Base-by-base conservation (phyloP, 2,888 invertebrate genomes). In the Tromatobia lineatoria region DNA sequence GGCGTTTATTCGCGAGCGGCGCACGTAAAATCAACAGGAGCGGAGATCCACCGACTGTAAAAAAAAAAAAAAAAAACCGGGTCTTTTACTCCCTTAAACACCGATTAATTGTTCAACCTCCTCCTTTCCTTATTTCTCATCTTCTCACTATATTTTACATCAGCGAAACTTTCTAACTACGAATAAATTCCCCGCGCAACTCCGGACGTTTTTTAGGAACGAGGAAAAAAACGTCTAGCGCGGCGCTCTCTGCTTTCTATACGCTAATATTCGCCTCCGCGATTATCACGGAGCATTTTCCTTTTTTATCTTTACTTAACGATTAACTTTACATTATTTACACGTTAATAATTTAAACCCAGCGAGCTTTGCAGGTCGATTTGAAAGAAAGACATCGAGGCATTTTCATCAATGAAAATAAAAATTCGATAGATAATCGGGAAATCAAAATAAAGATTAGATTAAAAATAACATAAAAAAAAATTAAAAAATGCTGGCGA, bases 271-370 rank as follows among this genome's bases (percentile, higher is more conserved):
- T 66, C 23, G 25, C 15, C 13, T 78, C 47, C 57, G 70, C 70
- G 67, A 70, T 29, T 77, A 52, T 50, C 83, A 50, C 64, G 47
- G 50, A 59, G n/a, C 61, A 75, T 45, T 67, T 52, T 61, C 67
- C 73, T 73, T 45, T 82, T 78, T 20, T 75, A 71, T 59, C 18
- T 75, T 64, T 15, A 69, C 52, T 69, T 77, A 59, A 71, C 15
- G 23, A 70, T 80, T 34, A 80, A 71, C 78, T 86, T 85, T 86
- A 86, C 86, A 86, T 80, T 86, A 86, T 86, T 83, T 86, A 86
- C 86, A 86, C 25, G 50, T 78, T 54, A 73, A 85, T 76, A 50
- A 79, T 80, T 73, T 59, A 75, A 71, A 80, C 71, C 67, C 71
- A 75, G 57, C 66, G 66, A 66, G 13, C 66, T 45, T 15, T 47